Conservation (phyloP, 2,797 vertebrate species). For the Brachymystax lenok region DNA sequence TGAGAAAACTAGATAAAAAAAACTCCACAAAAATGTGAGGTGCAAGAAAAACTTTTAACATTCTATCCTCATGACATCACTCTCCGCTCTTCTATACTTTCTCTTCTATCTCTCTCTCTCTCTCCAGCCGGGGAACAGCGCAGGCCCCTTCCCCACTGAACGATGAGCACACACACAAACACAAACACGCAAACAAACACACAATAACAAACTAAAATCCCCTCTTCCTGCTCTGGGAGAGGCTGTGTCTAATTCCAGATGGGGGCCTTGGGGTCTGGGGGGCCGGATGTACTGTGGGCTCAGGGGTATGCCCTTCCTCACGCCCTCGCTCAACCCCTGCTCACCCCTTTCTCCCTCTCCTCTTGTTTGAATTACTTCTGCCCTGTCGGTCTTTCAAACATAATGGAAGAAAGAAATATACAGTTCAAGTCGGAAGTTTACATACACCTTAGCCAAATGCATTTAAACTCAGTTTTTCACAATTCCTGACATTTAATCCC, state of each 20-base stretch:
- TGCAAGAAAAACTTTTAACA: conserved; percentile 59
- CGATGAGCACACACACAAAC: conserved; percentile 1
- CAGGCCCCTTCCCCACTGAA: conserved; percentile 39
- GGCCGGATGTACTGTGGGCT: conserved; percentile 63
- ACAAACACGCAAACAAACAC: conserved; percentile 2
- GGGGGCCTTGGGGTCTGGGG: conserved; percentile 60
- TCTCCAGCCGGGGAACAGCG: conserved; percentile 49
- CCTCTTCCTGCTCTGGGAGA: conserved; percentile 58
- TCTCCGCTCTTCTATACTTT: conserved; percentile 31
- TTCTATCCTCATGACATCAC: conserved; percentile 78
- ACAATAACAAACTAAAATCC: conserved; percentile 27
- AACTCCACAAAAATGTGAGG: conserved; percentile 55
- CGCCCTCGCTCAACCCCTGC: conserved; percentile 23
- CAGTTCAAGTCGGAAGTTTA: too few species aligned
- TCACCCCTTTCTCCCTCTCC: background rate
- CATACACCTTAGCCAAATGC: too few species aligned
- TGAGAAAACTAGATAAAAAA: conserved; percentile 30
- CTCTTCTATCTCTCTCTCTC: conserved; percentile 19
- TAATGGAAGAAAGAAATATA: background rate
- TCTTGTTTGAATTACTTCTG: conserved; percentile 8
- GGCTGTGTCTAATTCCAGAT: conserved; percentile 61
- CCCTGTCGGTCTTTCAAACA: background rate
- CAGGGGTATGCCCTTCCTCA: conserved; percentile 61
- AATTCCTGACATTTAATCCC: too few species aligned
- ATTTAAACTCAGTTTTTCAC: too few species aligned